Percentiles rank a stretch among this genome's conserved stretches.
Conservation (phyloP, 1,140 invertebrate genomes). For the Planococcus citri region DNA sequence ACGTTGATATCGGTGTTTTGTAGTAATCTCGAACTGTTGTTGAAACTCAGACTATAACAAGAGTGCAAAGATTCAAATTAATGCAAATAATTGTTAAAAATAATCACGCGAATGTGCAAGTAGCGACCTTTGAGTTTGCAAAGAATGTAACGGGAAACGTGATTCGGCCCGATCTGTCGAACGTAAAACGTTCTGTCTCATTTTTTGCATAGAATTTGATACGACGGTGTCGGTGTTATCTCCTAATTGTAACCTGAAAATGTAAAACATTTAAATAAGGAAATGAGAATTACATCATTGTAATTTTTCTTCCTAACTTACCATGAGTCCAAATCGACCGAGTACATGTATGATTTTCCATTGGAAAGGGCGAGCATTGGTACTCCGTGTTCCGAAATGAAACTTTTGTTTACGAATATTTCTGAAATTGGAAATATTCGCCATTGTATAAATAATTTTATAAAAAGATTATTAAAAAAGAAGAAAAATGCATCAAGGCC, state of each 20-base stretch:
- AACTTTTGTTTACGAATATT: slow-evolving; percentile 40
- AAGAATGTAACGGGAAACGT: slow-evolving; percentile 21
- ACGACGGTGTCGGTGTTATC: slow-evolving; percentile 39
- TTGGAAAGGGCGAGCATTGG: slow-evolving; percentile 52
- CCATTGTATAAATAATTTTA: not conserved
- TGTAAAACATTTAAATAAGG: not conserved
- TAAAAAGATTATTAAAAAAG: not conserved
- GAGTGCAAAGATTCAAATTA: not conserved
- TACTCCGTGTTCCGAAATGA: slow-evolving; percentile 45
- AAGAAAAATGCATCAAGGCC: not conserved
- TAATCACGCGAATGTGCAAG: slow-evolving; percentile 25
- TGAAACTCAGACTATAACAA: slow-evolving; percentile 22
- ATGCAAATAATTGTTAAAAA: slow-evolving; percentile 16
- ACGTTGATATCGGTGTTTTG: slow-evolving; percentile 28
- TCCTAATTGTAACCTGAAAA: slow-evolving; percentile 38
- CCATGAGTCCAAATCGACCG: slow-evolving; percentile 49
- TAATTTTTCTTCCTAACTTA: slow-evolving; percentile 27
- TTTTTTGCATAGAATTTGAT: slow-evolving; percentile 29
- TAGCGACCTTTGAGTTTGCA: slow-evolving; percentile 26
- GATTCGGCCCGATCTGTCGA: slow-evolving; percentile 21
- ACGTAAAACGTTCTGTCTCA: slow-evolving; percentile 12
- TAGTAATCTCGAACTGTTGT: slow-evolving; percentile 16
- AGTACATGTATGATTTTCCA: slow-evolving; percentile 53
- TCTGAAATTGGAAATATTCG: slow-evolving; percentile 30
- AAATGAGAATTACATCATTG: too few relatives aligned